phyloP scores from a whole-genome alignment of 1,140 invertebrate species.

The Ptiloglossa arizonensis region DNA sequence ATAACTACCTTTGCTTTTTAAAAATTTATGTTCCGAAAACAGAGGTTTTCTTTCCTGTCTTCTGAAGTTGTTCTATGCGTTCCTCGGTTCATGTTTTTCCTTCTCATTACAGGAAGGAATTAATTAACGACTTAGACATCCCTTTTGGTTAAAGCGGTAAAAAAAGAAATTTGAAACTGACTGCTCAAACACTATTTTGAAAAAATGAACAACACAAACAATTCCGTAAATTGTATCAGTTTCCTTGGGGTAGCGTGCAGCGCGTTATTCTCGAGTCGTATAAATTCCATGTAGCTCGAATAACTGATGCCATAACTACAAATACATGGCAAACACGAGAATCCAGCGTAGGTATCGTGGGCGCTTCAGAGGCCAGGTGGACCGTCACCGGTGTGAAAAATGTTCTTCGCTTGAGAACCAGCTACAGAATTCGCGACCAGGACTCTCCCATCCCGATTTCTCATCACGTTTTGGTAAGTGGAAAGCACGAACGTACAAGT shows the following conservation, averaged over 20 bases:
- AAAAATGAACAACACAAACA: no score
- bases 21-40: no score
- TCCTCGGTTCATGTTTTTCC: no score
- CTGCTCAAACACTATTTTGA: background rate
- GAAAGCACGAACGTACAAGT: constrained; percentile 55
- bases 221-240: background rate
- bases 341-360: constrained; percentile 22
- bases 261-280: background rate
- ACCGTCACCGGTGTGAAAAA: constrained; percentile 33
- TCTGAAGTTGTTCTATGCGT: no score
- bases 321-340: constrained; percentile 9
- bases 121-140: no score
- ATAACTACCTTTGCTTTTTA: no score
- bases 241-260: background rate
- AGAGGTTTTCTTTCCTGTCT: no score
- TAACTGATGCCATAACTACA: constrained; percentile 36
- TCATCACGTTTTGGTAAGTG: constrained; percentile 63
- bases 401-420: background rate
- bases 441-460: constrained; percentile 47
- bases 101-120: no score
- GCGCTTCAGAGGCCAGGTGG: constrained; percentile 18
- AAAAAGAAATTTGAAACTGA: no score
- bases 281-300: constrained; percentile 38
- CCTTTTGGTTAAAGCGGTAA: no score
- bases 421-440: constrained; percentile 2